Base-by-base conservation (phyloP, 2,888 invertebrate genomes). In the Halocaridina rubra region DNA sequence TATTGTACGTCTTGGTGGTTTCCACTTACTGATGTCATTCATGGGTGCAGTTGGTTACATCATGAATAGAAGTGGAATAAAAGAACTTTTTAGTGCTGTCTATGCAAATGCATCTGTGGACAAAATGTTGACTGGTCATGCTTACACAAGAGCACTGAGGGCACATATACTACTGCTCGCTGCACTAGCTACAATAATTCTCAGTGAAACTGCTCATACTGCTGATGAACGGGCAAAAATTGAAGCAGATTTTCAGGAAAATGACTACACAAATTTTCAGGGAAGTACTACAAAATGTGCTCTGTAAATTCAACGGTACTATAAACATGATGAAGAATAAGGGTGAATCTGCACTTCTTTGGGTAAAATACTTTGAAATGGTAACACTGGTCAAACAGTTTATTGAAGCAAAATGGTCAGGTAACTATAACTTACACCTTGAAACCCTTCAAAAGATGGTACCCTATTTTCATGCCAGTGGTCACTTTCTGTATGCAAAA, bases 361-460 rank as follows among this genome's bases (percentile, higher is more conserved):
- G 53, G 53, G 53, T 53, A 13, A 13, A 53, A 19, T 53, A 53
- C 53, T 53, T 53, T 53, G 53, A 53, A 53, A 53, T 53, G 53
- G 53, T 8, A 53, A 53, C 53, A 53, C 53, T 53, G 53, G 53
- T 53, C 19, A 53, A 53, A 53, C 71, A 71, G 10, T 71, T 29
- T 3, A 71, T 29, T 71, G 16, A 71, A 71, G 30, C 71, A 71
- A 3, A 32, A 71, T 10, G 24, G 3, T 5, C 3, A 71, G 32
- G 7, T 3, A 71, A 71, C 71, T 71, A 32, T 16, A 29, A 71
- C 8, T 71, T 71, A 71, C 71, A 30, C 71, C 71, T 71, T 71
- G 71, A 29, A 71, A 71, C 71, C 27, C 27, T 71, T 29, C 71
- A 71, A 3, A 71, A 71, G 3, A 53, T 53, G 53, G 16, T 53